Base-by-base conservation (phyloP, 2,888 invertebrate genomes). In the Amphipyra tragopoginis region DNA sequence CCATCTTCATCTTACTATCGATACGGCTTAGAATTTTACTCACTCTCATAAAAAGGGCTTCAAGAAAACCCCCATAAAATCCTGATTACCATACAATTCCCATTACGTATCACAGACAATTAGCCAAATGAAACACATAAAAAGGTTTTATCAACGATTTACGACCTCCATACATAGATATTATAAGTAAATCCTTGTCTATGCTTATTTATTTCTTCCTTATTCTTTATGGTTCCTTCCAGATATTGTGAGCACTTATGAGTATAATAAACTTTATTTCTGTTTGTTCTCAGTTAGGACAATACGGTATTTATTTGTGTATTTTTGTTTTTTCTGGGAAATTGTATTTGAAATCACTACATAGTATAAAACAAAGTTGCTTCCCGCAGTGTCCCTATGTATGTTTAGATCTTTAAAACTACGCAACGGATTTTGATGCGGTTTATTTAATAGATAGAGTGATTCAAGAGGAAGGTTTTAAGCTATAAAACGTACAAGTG, bases 81-180 rank as follows among this genome's bases (percentile, higher is more conserved):
- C 21, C 21, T n/a, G n/a, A 15, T 54, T 48, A 44, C 33, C 36
- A 72, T 57, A 57, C 29, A 5, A 43, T 5, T 2, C 33, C 56
- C 57, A 71, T 64, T 40, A 61, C 3, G 40, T 36, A 43, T 43
- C 67, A 63, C 52, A 67, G 34, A 36, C 73, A 79, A 77, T 77
- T 79, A 77, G 45, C 62, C 34, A 72, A 79, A 77, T 77, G 69
- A 75, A 68, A 65, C 70, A 64, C 40, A 77, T 72, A 79, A 75
- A 73, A 65, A 78, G 72, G 51, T 72, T 65, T 34, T 68, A 68
- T 65, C 44, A 61, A 44, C 42, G 57, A 78, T 72, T 65, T 77
- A 76, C 67, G 67, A 63, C 48, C 62, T 53, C 38, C 34, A 52
- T 44, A 61, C 58, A 75, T 55, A 54, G 74, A 74, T 62, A 73